Evolutionary conservation across 35 echinoderm and acorn worm genomes (phyloP).

Genomic region (Holothuria glaberrima): DNA sequence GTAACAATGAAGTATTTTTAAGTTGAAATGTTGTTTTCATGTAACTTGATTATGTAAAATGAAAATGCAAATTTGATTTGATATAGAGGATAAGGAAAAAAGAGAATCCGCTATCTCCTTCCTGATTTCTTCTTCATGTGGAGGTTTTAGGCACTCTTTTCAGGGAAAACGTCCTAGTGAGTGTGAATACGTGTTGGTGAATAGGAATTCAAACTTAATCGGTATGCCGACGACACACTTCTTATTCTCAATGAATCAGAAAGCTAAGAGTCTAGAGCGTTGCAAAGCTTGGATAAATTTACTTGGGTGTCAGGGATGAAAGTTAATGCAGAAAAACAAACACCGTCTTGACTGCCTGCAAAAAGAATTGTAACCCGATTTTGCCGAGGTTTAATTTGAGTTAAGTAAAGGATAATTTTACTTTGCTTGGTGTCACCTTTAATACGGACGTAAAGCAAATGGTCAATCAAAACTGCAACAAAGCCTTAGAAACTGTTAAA

Average conservation of each 20-base stretch:
- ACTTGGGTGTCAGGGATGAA: background rate
- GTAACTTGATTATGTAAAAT: too few relatives aligned
- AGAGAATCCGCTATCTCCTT: too few relatives aligned
- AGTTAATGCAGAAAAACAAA: background rate
- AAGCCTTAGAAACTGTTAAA: background rate
- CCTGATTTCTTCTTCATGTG: too few relatives aligned
- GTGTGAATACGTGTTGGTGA: background rate
- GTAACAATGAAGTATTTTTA: too few relatives aligned
- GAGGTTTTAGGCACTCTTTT: background rate
- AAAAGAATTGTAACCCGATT: background rate
- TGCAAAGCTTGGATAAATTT: background rate
- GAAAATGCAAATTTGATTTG: too few relatives aligned
- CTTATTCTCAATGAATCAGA: conserved; percentile 12
- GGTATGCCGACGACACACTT: background rate
- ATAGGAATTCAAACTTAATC: background rate
- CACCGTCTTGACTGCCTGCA: background rate
- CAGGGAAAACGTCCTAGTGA: background rate
- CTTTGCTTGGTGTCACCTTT: background rate
- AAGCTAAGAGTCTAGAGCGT: background rate
- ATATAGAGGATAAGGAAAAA: too few relatives aligned
- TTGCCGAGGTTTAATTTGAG: background rate
- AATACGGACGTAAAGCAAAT: background rate
- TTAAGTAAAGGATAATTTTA: background rate
- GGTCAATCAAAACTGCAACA: background rate
- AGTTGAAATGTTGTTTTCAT: too few relatives aligned